These are phyloP conservation scores for Anas bahamensis DNA, from an alignment of 2,797 vertebrate species.

Conservation along the genomic window DNA sequence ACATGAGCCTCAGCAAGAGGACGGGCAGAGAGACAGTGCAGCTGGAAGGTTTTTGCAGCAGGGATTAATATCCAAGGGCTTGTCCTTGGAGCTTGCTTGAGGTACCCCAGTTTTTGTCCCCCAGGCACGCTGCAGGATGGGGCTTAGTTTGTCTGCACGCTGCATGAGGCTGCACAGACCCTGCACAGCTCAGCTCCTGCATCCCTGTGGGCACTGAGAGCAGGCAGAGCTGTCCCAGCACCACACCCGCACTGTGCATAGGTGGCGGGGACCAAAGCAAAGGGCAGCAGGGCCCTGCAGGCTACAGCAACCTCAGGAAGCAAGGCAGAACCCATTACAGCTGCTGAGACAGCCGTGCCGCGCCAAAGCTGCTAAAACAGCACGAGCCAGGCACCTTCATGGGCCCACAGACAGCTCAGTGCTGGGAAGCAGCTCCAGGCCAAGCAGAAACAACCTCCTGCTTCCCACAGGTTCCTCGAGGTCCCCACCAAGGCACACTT, in stretches of 20 bases:
- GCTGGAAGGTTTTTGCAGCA: not conserved
- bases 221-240: not conserved
- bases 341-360: no score
- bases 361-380: no score
- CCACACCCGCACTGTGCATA: not conserved
- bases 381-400: no score
- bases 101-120: not conserved
- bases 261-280: fast-evolving
- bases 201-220: not conserved
- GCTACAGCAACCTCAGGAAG: not conserved
- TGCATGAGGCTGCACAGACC: not conserved
- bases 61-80: not conserved
- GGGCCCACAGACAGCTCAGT: no score
- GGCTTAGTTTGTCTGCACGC: not conserved
- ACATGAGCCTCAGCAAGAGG: not conserved
- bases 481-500: no score
- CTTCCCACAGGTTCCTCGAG: no score
- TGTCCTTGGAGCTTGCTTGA: not conserved
- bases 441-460: no score
- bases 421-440: no score
- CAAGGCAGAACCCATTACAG: no score
- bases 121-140: not conserved
- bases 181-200: not conserved
- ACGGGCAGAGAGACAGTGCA: not conserved
- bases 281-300: not conserved